A percentile compares a stretch with the other conserved stretches of the same genome.
Conservation (phyloP, 2,797 vertebrate genomes). For the Ctenosaura bakeri region DNA sequence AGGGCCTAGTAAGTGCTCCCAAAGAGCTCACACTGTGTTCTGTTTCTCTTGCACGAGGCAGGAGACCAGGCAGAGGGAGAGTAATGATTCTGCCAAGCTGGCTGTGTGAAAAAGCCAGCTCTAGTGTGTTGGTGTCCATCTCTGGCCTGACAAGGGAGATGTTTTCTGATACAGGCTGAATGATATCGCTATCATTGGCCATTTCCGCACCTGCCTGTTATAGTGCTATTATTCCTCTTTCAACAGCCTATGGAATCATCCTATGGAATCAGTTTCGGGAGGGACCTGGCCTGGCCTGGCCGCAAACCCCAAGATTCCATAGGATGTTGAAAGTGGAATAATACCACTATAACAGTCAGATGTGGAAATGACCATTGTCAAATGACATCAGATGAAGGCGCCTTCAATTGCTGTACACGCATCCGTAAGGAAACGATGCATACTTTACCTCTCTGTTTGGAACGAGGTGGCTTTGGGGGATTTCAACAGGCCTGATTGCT, state of each 20-base stretch:
- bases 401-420: fast-evolving
- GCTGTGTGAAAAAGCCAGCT: slow-evolving; percentile 10
- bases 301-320: too few species aligned
- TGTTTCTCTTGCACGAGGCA: neutral
- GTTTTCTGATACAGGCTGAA: neutral
- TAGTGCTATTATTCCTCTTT: too few species aligned
- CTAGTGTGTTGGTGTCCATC: slow-evolving; percentile 1
- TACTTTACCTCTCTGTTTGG: neutral
- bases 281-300: too few species aligned
- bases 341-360: too few species aligned
- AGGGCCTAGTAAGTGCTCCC: fast-evolving
- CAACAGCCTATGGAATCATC: too few species aligned
- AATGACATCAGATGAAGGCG: neutral
- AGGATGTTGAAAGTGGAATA: too few species aligned
- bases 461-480: neutral
- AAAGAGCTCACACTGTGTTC: neutral
- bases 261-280: too few species aligned
- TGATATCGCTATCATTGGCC: too few species aligned
- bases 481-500: fast-evolving
- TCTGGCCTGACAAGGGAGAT: neutral
- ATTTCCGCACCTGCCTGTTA: too few species aligned
- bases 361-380: too few species aligned
- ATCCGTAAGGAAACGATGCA: neutral
- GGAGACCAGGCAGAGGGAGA: slow-evolving; percentile 18
- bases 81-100: neutral